Evolutionary conservation across 2,888 invertebrate genomes (phyloP).

Genomic region (Drosophila mulleri): DNA sequence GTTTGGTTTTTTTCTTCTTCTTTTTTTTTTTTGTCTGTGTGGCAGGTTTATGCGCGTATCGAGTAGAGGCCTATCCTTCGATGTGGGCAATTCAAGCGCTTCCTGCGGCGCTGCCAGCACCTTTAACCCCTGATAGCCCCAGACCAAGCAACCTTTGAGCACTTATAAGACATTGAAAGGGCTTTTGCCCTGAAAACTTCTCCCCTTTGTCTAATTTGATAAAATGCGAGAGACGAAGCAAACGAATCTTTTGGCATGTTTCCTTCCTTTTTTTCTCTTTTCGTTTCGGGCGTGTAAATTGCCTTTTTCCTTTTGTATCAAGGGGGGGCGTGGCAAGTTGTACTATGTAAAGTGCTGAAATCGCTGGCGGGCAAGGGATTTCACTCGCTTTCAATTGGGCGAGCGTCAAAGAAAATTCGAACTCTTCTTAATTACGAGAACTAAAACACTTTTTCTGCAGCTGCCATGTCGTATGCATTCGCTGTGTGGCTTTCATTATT

Average conservation of each 20-base stretch:
- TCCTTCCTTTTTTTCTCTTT: conserved; percentile 4
- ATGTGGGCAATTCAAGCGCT: conserved; percentile 57
- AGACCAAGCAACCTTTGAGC: conserved; percentile 6
- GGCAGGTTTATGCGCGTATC: conserved; percentile 57
- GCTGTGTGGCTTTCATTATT: conserved; percentile 44
- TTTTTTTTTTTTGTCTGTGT: conserved; percentile 25
- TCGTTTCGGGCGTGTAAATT: conserved; percentile 59
- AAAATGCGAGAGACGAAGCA: conserved; percentile 38
- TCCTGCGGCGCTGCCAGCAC: conserved; percentile 63
- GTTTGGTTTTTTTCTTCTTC: not conserved
- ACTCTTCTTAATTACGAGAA: conserved; percentile 66
- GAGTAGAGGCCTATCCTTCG: conserved; percentile 55
- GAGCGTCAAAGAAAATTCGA: conserved; percentile 29
- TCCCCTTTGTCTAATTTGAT: conserved; percentile 77
- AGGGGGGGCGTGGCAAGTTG: conserved; percentile 23
- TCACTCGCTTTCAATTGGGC: conserved; percentile 61
- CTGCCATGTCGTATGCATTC: conserved; percentile 52
- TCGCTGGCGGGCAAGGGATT: conserved; percentile 32
- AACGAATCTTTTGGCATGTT: conserved; percentile 34
- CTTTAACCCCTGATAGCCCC: conserved; percentile 60
- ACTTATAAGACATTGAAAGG: conserved; percentile 47
- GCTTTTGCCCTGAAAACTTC: conserved; percentile 42
- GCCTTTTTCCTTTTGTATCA: conserved; percentile 32
- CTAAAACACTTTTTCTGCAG: conserved; percentile 53
- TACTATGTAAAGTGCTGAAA: conserved; percentile 50